phyloP scores from a whole-genome alignment of 2,797 vertebrate genomes.

The Microtus obscurus region DNA sequence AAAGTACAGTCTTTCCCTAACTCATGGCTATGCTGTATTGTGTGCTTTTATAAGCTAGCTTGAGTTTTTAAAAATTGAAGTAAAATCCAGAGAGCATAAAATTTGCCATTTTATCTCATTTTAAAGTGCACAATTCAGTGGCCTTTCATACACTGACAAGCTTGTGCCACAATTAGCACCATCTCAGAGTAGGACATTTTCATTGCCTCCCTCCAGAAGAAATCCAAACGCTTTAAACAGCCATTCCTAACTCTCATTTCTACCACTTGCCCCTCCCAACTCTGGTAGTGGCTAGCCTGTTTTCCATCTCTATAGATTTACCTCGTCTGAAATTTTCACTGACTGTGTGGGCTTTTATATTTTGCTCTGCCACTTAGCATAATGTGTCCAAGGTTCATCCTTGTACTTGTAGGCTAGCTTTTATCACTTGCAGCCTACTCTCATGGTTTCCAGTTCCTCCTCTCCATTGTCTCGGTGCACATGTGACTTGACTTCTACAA shows the following conservation, averaged over 20 bases:
- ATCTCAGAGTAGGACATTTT: not conserved
- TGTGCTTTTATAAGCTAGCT: not conserved
- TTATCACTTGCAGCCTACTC: not conserved
- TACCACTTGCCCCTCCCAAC: no score
- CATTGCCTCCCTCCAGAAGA: not conserved
- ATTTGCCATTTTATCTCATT: not conserved
- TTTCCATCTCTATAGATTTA: not conserved
- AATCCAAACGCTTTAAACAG: not conserved
- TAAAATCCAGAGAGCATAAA: conserved; percentile 30
- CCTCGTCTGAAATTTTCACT: conserved; percentile 14
- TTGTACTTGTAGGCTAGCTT: not conserved
- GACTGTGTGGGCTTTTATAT: not conserved
- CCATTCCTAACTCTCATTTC: not conserved
- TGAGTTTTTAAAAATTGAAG: not conserved
- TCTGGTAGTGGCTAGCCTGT: not conserved
- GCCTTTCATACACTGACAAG: not conserved
- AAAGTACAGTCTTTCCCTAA: not conserved
- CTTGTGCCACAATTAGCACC: not conserved
- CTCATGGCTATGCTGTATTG: not conserved
- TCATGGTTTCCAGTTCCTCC: not conserved
- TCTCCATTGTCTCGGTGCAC: not conserved
- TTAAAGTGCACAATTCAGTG: not conserved
- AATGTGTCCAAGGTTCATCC: not conserved
- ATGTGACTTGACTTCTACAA: not conserved
- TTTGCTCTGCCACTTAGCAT: not conserved